Evolutionary conservation across 2,113 vertebrate species (phyloP), one percentile per base, ranked within the genome.

Genomic region (Psilopsiagon aurifrons): DNA sequence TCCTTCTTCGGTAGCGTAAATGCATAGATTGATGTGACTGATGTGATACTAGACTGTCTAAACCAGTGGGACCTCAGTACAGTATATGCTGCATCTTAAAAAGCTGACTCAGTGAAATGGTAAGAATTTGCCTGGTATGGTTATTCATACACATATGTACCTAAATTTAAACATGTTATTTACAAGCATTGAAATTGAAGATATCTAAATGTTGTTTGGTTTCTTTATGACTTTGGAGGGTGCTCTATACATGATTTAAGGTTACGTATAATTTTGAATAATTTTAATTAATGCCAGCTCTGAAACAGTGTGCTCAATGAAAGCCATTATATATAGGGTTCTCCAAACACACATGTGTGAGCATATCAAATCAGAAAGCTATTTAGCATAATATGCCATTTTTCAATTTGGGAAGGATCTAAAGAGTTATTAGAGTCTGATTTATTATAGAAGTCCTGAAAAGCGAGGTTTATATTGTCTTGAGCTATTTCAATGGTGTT

Each of bases 401-500:
- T 82, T 90, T 86, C 52, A 79, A 13, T 86, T 89, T 66, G 52
- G 25, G 10, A 60, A 62, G 41, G 57, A 41, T 71, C 37, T 73
- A 31, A 83, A 68, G 39, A 73, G 57, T 88, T 88, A 20, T 52
- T 80, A 55, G 41, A 41, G 44, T 35, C 52, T 76, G 74, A 73
- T 82, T 92, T 94, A 68, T 71, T 64, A 74, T 16, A 77, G 44
- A 60, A 83, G 28, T 57, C 95, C 83, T 93, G 71, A 86, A 94
- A 96, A 93, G 37, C 0, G 6, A 92, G 94, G 62, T 96, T 94
- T 92, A 59, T 94, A 62, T 74, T 92, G 85, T 95, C 97, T 92
- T 97, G 88, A 97, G 94, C 94, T 96, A 33, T 97, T 96, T 96
- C 83, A 71, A 1, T 93, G 79, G 91, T 60, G 91, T 95, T 94